These are phyloP conservation scores for Brenthis hecate DNA, from an alignment of 2,888 invertebrate species.

Conservation along the genomic window DNA sequence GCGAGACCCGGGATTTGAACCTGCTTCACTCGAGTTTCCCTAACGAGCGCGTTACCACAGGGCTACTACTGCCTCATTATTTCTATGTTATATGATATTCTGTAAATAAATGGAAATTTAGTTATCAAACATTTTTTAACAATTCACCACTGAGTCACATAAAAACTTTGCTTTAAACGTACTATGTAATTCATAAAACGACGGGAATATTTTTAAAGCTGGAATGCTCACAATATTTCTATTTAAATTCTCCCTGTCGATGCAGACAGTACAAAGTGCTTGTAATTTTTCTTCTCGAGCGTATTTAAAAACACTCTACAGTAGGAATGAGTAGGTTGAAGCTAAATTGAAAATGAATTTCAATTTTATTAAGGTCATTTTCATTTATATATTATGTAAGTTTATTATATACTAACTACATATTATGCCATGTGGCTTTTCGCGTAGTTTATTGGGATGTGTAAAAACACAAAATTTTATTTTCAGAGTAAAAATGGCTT, in stretches of 20 bases:
- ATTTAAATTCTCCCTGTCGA: constrained; percentile 14
- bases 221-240: constrained; percentile 14
- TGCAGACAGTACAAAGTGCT: constrained; percentile 17
- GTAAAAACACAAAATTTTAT: no score
- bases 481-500: no score
- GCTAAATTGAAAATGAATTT: not conserved
- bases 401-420: constrained; percentile 3
- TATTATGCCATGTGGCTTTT: no score
- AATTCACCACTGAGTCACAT: not conserved
- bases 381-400: not conserved
- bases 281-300: constrained; percentile 14
- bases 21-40: no score
- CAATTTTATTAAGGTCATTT: not conserved
- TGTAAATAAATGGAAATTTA: not conserved
- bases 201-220: constrained; percentile 10
- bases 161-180: not conserved
- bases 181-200: constrained; percentile 5
- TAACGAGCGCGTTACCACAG: no score
- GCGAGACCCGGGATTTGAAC: no score
- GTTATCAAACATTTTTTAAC: not conserved
- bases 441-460: no score
- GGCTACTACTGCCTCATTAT: no score
- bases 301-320: constrained; percentile 1
- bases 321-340: not conserved
- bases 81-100: no score